Conservation (phyloP, 2,888 invertebrate species). For the Pasiphila rectangulata region DNA sequence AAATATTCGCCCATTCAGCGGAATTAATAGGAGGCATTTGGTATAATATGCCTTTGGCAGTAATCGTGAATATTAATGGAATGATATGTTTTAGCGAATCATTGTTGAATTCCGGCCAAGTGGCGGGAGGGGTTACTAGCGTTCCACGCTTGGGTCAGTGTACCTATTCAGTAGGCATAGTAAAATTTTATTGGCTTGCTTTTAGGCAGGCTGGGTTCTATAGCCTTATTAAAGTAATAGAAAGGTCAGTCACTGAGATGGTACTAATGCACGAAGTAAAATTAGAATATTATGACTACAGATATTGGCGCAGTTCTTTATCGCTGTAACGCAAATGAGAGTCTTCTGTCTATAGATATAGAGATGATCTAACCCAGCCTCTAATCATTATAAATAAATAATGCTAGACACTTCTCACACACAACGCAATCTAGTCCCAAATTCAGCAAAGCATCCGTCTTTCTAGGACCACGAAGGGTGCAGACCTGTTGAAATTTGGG, state of each 20-base stretch:
- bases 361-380: no score
- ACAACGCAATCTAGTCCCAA: no score
- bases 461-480: no score
- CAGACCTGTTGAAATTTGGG: no score
- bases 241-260: neutral
- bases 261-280: no score
- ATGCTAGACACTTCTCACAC: no score
- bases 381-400: no score
- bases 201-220: conserved; percentile 2
- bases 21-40: conserved; percentile 39
- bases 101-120: conserved; percentile 63
- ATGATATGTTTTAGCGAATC: conserved; percentile 56
- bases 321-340: no score
- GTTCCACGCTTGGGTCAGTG: conserved; percentile 34
- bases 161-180: conserved; percentile 20
- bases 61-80: conserved; percentile 61
- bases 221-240: neutral
- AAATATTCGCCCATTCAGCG: conserved; percentile 13
- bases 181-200: conserved; percentile 20
- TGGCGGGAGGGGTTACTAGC: conserved; percentile 45
- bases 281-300: no score
- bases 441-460: no score
- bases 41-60: conserved; percentile 54
- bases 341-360: no score
- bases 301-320: no score